Evolutionary conservation across 2,797 vertebrate genomes (phyloP).

Genomic region (Clarias laeviceps): DNA sequence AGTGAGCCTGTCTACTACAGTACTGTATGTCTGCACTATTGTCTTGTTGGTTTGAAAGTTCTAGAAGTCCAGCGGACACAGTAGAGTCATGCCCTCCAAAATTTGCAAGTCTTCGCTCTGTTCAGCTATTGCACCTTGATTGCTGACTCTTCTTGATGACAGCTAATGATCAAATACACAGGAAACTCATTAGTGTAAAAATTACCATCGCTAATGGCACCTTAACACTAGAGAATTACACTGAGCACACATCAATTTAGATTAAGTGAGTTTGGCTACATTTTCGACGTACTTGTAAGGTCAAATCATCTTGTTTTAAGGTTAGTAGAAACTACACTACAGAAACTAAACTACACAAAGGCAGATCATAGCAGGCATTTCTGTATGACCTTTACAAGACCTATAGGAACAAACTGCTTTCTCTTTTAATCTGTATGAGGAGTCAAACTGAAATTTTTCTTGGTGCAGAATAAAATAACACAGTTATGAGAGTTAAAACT

Average conservation of each 20-base stretch:
- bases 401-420: background rate
- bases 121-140: slow-evolving; percentile 12
- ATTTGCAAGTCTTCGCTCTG: background rate
- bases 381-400: background rate
- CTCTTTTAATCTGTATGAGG: too few relatives aligned
- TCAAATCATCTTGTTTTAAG: background rate
- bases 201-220: slow-evolving; percentile 19
- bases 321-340: background rate
- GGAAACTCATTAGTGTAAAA: slow-evolving; percentile 18
- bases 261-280: background rate
- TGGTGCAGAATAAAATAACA: too few relatives aligned
- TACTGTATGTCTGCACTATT: background rate
- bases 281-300: background rate
- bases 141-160: slow-evolving; percentile 17
- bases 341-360: too few relatives aligned
- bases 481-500: too few relatives aligned
- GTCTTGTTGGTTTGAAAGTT: background rate
- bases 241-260: background rate
- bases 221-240: background rate
- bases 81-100: slow-evolving; percentile 11
- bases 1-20: background rate
- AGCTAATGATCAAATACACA: slow-evolving; percentile 28
- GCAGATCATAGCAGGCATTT: background rate
- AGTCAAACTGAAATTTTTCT: too few relatives aligned
- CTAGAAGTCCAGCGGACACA: background rate